Conservation (phyloP, 2,888 invertebrate genomes). For the Orchesella flavescens region DNA sequence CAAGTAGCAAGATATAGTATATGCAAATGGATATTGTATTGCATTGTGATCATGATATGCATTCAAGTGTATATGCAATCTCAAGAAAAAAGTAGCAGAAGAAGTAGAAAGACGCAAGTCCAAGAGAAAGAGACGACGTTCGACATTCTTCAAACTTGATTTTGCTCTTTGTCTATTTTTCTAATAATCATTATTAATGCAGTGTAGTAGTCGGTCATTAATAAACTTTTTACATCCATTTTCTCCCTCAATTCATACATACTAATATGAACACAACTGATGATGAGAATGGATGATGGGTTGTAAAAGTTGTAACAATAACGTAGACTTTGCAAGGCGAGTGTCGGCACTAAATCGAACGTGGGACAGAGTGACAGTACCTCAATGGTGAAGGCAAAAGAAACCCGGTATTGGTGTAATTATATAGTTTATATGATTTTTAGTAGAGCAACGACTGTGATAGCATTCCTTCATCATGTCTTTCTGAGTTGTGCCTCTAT, state of each 20-base stretch:
- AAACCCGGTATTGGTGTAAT: neutral
- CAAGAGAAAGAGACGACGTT: neutral
- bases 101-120: too few species aligned
- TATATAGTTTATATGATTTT: neutral
- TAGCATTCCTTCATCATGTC: constrained; percentile 32
- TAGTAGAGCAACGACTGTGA: constrained; percentile 23
- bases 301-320: too few species aligned
- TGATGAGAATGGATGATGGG: too few species aligned
- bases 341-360: constrained; percentile 30
- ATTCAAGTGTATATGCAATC: neutral
- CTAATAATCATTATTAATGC: constrained; percentile 23
- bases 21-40: constrained; percentile 16
- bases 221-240: neutral
- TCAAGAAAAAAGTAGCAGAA: too few species aligned
- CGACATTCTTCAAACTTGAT: constrained; percentile 28
- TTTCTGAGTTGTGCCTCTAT: neutral
- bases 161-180: constrained; percentile 25
- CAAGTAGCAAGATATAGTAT: neutral
- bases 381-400: neutral
- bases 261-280: too few species aligned
- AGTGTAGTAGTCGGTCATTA: constrained; percentile 39
- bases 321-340: neutral
- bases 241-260: too few species aligned
- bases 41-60: neutral
- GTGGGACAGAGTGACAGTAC: neutral